These are phyloP conservation scores for Lycopodina hypogea DNA, from an alignment of 37 sponge, comb jelly and placozoan genomes.

Conservation along the genomic window DNA sequence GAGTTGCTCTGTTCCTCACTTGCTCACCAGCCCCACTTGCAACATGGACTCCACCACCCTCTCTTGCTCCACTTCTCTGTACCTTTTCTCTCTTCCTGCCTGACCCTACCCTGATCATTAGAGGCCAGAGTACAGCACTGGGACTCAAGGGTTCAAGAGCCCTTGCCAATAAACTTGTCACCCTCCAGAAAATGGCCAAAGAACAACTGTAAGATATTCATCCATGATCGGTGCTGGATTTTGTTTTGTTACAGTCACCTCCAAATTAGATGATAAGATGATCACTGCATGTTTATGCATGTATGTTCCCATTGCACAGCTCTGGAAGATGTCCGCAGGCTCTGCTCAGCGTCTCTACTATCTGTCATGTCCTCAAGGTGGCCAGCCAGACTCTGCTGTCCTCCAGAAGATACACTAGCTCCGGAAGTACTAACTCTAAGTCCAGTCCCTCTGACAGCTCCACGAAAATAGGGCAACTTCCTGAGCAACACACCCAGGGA, in stretches of 20 bases:
- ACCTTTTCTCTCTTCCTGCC: constrained; percentile 69
- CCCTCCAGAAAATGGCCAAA: constrained; percentile 49
- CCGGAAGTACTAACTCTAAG: not conserved
- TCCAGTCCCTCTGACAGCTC: not conserved
- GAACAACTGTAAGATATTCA: constrained; percentile 82
- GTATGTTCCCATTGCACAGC: constrained; percentile 1
- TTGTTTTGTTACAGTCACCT: not conserved
- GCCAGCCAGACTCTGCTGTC: constrained; percentile 9
- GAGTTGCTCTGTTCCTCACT: constrained; percentile 39
- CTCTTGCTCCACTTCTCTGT: constrained; percentile 54
- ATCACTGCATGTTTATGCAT: not conserved
- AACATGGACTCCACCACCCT: constrained; percentile 55
- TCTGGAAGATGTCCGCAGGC: constrained; percentile 17
- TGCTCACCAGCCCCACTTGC: not conserved
- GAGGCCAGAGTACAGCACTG: constrained; percentile 44
- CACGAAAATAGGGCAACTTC: not conserved
- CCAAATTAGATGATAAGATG: not conserved
- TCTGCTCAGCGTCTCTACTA: constrained; percentile 1
- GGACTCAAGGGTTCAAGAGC: constrained; percentile 57
- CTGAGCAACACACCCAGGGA: too few relatives aligned
- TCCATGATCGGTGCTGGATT: too few relatives aligned
- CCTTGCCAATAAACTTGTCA: constrained; percentile 62
- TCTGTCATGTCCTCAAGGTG: constrained; percentile 22
- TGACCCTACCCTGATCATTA: constrained; percentile 41
- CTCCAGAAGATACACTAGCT: not conserved